A percentile compares a stretch with the other conserved stretches of the same genome.
phyloP scores from a whole-genome alignment of 1,140 invertebrate species.

The Tribolium madens region DNA sequence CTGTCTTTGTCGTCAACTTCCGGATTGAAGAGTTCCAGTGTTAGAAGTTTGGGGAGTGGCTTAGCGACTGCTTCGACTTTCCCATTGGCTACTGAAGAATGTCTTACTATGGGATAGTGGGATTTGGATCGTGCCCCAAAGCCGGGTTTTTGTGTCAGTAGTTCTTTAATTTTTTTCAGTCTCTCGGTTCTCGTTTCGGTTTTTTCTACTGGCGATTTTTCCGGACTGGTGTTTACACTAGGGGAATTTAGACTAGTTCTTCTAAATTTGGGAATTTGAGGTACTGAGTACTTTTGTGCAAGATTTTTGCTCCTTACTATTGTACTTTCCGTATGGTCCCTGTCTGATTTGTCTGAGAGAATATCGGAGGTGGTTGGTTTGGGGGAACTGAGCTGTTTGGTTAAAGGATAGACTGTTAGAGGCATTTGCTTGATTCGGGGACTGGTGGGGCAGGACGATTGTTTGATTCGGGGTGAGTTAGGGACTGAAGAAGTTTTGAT shows the following conservation, averaged over 20 bases:
- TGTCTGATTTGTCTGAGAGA: conserved; percentile 66
- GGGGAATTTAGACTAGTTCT: conserved; percentile 58
- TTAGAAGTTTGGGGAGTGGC: conserved; percentile 78
- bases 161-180: conserved; percentile 77
- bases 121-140: conserved; percentile 67
- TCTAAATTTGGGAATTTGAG: conserved; percentile 63
- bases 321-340: conserved; percentile 59
- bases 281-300: conserved; percentile 63
- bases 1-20: conserved; percentile 92
- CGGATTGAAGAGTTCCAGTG: conserved; percentile 89
- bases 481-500: conserved; percentile 76
- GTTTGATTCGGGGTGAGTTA: conserved; percentile 76
- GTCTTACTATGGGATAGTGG: conserved; percentile 70
- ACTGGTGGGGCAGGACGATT: conserved; percentile 72
- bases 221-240: conserved; percentile 51
- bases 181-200: conserved; percentile 70
- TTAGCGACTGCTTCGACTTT: conserved; percentile 69
- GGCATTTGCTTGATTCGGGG: conserved; percentile 72
- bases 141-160: conserved; percentile 74
- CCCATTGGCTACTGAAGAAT: conserved; percentile 68
- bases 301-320: conserved; percentile 52
- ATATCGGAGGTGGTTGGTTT: conserved; percentile 66
- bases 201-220: conserved; percentile 60
- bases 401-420: conserved; percentile 68
- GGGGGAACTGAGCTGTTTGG: conserved; percentile 71